A percentile compares a stretch with the other conserved stretches of the same genome.
Evolutionary conservation across 2,888 invertebrate species (phyloP).

Genomic region (Sinhomidia bicolor): DNA sequence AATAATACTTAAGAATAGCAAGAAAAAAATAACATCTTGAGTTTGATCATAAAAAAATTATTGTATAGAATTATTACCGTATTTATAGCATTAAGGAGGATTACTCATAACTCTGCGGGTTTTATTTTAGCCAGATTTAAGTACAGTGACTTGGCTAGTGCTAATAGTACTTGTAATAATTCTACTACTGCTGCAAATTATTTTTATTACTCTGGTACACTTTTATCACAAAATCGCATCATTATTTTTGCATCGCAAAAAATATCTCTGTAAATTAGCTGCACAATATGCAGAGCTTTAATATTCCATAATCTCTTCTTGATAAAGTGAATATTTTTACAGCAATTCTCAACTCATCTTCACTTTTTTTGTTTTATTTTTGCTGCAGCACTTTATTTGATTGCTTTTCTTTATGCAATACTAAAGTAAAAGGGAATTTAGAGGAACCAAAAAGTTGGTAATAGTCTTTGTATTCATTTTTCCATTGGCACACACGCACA

Average conservation of each 20-base stretch:
- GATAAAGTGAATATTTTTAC: slow-evolving; percentile 1
- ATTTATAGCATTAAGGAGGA: neutral
- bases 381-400: neutral
- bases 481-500: slow-evolving; percentile 24
- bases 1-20: too few species aligned
- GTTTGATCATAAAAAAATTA: too few species aligned
- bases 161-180: too few species aligned
- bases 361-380: slow-evolving; percentile 11
- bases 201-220: neutral
- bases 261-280: neutral
- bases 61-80: too few species aligned
- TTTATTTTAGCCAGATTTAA: neutral
- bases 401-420: slow-evolving; percentile 31
- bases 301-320: neutral
- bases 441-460: slow-evolving; percentile 15
- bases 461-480: slow-evolving; percentile 11
- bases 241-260: neutral
- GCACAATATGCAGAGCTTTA: too few species aligned
- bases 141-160: too few species aligned
- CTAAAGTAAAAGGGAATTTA: slow-evolving; percentile 41
- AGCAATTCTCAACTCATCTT: slow-evolving; percentile 4
- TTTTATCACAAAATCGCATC: neutral
- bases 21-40: too few species aligned
- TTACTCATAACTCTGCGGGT: neutral
- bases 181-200: too few species aligned